phyloP scores from a whole-genome alignment of 1,140 invertebrate species.

The Drosophila seguyi region DNA sequence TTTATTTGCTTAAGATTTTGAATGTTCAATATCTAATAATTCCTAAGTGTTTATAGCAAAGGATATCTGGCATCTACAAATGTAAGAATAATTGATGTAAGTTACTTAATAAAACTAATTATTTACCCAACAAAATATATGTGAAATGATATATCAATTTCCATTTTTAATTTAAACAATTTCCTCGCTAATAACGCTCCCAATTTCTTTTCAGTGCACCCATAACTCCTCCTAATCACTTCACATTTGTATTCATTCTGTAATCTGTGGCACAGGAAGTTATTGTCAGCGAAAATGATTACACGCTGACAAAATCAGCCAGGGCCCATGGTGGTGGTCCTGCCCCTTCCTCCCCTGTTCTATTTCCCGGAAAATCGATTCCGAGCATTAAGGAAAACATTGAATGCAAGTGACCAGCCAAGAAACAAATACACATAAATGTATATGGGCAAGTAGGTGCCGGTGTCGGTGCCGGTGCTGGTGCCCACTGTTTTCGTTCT shows the following conservation, averaged over 20 bases:
- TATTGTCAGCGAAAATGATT: conserved; percentile 64
- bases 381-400: conserved; percentile 25
- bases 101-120: too few relatives aligned
- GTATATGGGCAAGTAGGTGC: conserved; percentile 11
- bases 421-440: not conserved
- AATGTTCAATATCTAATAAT: not conserved
- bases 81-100: too few relatives aligned
- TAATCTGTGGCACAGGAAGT: conserved; percentile 58
- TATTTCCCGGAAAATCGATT: conserved; percentile 52
- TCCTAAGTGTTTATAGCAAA: not conserved
- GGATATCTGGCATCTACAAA: not conserved
- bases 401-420: conserved; percentile 32
- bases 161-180: not conserved
- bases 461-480: not conserved
- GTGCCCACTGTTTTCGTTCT: conserved; percentile 6
- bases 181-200: not conserved
- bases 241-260: conserved; percentile 52
- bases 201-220: conserved; percentile 16
- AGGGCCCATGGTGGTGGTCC: conserved; percentile 51
- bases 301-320: conserved; percentile 50
- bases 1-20: not conserved
- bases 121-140: not conserved
- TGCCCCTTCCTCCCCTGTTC: not conserved
- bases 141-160: too few relatives aligned
- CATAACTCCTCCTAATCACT: conserved; percentile 49